Base-by-base conservation (phyloP, 2,888 invertebrate genomes). In the Rotaria sp. region DNA sequence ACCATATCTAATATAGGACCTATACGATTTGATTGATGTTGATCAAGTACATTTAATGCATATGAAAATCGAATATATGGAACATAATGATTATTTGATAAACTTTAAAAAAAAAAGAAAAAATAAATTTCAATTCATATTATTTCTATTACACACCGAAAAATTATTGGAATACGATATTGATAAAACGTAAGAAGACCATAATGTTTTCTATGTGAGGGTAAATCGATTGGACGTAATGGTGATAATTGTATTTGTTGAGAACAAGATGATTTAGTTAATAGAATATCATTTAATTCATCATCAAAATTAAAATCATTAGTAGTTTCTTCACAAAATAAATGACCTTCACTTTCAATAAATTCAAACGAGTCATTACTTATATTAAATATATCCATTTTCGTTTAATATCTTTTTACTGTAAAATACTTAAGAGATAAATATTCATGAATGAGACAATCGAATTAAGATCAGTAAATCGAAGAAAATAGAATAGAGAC, bases 151-250 rank as follows among this genome's bases (percentile, higher is more conserved):
- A 67, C 67, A 2, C 18, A 67, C 67, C 67, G 67, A 67, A 67
- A 67, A 35, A 67, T 15, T 35, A 67, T 67, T 26, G 67, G 67
- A 67, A 67, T 67, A 67, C 67, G 67, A 67, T 67, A 67, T 35
- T 35, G 15, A 67, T 67, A 38, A 67, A 67, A 67, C 3, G 35
- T 35, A 21, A 67, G 30, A 30, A 67, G 30, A 67, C 67, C 67
- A 67, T 67, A 67, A 67, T 67, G 67, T 67, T 67, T 67, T 35
- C 67, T 30, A 67, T 67, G 67, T 67, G 67, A 67, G 3, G 67
- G 67, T 67, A 67, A 67, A 67, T 67, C 67, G 38, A 67, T 67
- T 35, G 67, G 67, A 67, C 67, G 67, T 38, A 67, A 67, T 35
- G 21, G 35, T 35, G 67, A 67, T 21, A 35, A 35, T 35, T 35